Evolutionary conservation across 2,797 vertebrate genomes (phyloP).

Genomic region (Sebastes oblongus): DNA sequence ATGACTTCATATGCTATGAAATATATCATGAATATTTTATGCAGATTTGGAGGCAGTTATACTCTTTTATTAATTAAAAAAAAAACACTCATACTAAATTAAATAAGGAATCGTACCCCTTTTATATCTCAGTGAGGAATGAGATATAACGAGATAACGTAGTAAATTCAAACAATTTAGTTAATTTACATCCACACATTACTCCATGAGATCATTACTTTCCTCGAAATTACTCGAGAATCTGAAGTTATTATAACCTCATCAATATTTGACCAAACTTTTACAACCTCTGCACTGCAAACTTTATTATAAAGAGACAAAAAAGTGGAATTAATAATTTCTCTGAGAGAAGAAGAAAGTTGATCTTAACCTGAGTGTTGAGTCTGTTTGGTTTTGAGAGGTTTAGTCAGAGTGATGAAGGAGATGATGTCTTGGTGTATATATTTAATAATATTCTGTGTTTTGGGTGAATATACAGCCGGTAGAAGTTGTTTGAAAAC

Average conservation of each 20-base stretch:
- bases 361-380: background rate
- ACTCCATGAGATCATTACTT: conserved; percentile 13
- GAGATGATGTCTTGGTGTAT: conserved; percentile 1
- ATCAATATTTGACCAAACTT: conserved; percentile 59
- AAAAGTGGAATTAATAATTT: conserved; percentile 10
- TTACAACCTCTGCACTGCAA: conserved; percentile 9
- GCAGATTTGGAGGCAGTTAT: background rate
- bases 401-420: conserved; percentile 38
- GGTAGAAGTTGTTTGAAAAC: conserved; percentile 14
- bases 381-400: conserved; percentile 5
- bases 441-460: background rate
- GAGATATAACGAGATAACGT: conserved; percentile 10
- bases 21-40: conserved; percentile 32
- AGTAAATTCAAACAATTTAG: conserved; percentile 36
- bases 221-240: conserved; percentile 17
- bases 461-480: conserved; percentile 21
- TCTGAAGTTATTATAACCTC: conserved; percentile 34
- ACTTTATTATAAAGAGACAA: conserved; percentile 6
- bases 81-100: conserved; percentile 8
- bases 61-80: conserved; percentile 20
- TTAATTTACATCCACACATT: conserved; percentile 26
- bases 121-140: conserved; percentile 17
- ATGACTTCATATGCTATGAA: background rate
- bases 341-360: background rate
- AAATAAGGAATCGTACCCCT: conserved; percentile 22